Percentiles rank a stretch among this genome's conserved stretches.
phyloP scores from a whole-genome alignment of 2,888 invertebrate genomes.

The Sarcophaga caerulescens region DNA sequence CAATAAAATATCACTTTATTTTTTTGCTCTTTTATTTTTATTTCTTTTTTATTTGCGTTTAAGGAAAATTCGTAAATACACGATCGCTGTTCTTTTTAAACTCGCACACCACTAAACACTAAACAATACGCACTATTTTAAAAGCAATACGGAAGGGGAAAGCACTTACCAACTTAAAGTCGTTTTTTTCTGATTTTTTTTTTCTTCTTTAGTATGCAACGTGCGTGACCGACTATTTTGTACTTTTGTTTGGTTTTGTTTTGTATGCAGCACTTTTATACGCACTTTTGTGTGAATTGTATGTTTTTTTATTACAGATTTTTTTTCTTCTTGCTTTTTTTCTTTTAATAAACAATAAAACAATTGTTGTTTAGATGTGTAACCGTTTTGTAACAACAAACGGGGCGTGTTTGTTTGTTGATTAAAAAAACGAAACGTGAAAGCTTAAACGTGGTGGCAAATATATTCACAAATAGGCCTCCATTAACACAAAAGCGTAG shows the following conservation, averaged over 20 bases:
- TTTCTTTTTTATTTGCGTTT: too few relatives aligned
- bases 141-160: conserved; percentile 22
- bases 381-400: conserved; percentile 60
- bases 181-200: neutral
- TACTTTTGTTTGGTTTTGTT: neutral
- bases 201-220: conserved; percentile 4
- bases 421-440: conserved; percentile 50
- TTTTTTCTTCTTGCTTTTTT: neutral
- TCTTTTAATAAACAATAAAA: conserved; percentile 16
- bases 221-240: neutral
- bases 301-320: neutral
- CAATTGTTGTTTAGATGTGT: neutral
- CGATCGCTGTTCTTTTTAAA: neutral
- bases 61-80: neutral
- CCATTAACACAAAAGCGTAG: neutral
- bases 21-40: too few relatives aligned
- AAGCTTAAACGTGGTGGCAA: conserved; percentile 49
- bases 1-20: too few relatives aligned
- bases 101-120: neutral
- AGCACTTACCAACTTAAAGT: conserved; percentile 27
- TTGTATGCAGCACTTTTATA: neutral
- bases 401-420: conserved; percentile 55
- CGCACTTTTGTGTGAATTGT: neutral
- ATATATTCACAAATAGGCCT: neutral
- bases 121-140: conserved; percentile 17